Evolutionary conservation across 2,113 vertebrate species (phyloP).

Genomic region (Oceanites oceanicus): DNA sequence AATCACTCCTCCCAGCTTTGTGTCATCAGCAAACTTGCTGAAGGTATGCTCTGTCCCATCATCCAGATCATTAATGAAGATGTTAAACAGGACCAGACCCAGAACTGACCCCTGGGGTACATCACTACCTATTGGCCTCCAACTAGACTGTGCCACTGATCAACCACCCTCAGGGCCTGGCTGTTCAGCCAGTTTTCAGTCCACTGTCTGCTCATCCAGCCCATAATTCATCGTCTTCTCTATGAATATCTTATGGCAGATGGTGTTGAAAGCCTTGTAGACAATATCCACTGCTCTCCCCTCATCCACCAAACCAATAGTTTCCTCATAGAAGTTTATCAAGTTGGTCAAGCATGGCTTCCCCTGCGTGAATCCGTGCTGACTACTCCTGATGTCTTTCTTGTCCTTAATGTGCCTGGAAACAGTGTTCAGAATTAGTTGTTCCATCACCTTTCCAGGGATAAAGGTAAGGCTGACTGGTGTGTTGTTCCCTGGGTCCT

Average conservation of each 20-base stretch:
- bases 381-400: not conserved
- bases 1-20: not conserved
- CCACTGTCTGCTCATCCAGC: not conserved
- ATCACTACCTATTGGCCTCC: not conserved
- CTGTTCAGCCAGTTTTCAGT: not conserved
- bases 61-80: not conserved
- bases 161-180: not conserved
- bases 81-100: not conserved
- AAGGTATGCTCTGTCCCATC: not conserved
- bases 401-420: not conserved
- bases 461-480: not conserved
- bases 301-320: not conserved
- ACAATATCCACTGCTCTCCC: not conserved
- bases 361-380: not conserved
- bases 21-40: not conserved
- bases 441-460: not conserved
- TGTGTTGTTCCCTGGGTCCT: not conserved
- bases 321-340: not conserved
- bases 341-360: not conserved
- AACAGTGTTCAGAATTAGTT: not conserved
- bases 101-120: not conserved
- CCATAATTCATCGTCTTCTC: not conserved
- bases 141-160: not conserved
- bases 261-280: not conserved
- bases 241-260: not conserved